Base-by-base conservation (phyloP, 2,797 vertebrate species). In the Siniperca undulata region DNA sequence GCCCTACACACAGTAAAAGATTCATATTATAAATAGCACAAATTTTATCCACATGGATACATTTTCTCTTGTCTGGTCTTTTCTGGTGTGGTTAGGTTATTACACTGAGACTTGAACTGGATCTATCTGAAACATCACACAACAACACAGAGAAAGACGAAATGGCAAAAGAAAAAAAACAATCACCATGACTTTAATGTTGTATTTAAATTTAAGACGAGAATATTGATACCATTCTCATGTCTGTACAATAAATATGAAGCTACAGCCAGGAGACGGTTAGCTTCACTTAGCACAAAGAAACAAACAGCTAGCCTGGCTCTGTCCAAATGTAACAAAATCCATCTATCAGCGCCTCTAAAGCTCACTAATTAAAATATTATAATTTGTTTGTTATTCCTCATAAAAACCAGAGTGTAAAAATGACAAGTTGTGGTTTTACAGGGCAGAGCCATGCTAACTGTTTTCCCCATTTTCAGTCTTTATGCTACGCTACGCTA, bases 21-120 rank as follows among this genome's bases (percentile, higher is more conserved):
- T 60, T 83, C 24, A 38, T 56, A 58, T 30, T 42, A 68, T 48
- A 40, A 61, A 59, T 56, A 68, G 44, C 38, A 38, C 34, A 27
- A 0, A 9, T 42, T 30, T 17, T 14, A 40, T 67, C 56, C 36
- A 77, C 38, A 27, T 42, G 22, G 56, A 60, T 48, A n/a, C 17
- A 22, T 70, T 22, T 78, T 67, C 24, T 59, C 52, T 24, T 10
- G 24, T 44, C 7, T 76, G 50, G 5, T 46, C 16, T 38, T 44
- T 38, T 50, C 71, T 74, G 36, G 20, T 36, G 27, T 74, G 53
- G 9, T 20, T 22, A 19, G 24, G 30, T 64, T 40, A 34, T 17
- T 53, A 9, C 24, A 69, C 22, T 40, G 17, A 12, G 10, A 52
- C 22, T 19, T 19, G 17, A 40, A 40, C 10, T 27, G 16, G 36